Base-by-base conservation (phyloP, 2,888 invertebrate genomes). In the Temnothorax rugatulus region DNA sequence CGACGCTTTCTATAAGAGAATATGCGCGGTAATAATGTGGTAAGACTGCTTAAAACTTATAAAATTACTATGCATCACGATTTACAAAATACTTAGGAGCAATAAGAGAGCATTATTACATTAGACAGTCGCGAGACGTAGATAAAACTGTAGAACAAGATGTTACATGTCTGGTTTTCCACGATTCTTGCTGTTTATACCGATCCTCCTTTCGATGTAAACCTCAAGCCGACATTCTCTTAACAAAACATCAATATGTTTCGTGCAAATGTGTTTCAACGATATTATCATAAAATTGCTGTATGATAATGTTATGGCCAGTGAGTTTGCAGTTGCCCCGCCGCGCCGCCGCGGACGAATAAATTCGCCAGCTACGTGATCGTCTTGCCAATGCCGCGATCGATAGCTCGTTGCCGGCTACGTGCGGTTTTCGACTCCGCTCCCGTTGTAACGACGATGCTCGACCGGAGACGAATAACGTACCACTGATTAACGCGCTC, bases 281-380 rank as follows among this genome's bases (percentile, higher is more conserved):
- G 25, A 68, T 54, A 79, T 79, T 71, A 61, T 59, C 71, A 61
- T 61, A 52, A 77, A 52, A 77, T 75, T 64, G 64, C 77, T 52
- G 21, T 52, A 75, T 75, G 52, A 82, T 75, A 77, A 82, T 64
- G 52, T 77, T 63, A 75, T 77, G 41, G 52, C 41, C 52, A 34
- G 52, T 71, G 79, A 79, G 66, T 38, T 61, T 38, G 71, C 71
- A 57, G 68, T 54, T 54, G 57, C 29, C 38, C 29, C 29, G 4
- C 29, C 29, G 29, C 29, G 29, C 29, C 29, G 29, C 25, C 25
- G 59, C 44, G 59, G 52, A 57, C 63, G 79, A 86, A 86, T 86
- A 86, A 86, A 86, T 86, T 85, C 73, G 64, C 81, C 50, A 34
- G 74, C 77, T 86, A 83, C 87, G 87, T 87, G 87, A 87, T 84